Base-by-base conservation (phyloP, 2,797 vertebrate species). In the Moxostoma hubbsi region DNA sequence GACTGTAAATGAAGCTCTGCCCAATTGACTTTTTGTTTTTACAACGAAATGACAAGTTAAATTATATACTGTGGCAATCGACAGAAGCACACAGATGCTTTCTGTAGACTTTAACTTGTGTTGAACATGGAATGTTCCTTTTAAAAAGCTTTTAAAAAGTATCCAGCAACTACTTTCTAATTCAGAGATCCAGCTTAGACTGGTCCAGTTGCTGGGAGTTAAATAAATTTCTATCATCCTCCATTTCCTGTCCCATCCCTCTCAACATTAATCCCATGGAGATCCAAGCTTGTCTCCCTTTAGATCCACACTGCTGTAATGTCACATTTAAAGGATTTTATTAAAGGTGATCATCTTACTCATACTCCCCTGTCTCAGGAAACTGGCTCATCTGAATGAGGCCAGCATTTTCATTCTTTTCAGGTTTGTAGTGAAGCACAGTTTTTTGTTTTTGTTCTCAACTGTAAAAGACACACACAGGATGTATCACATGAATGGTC, bases 221-320 rank as follows among this genome's bases (percentile, higher is more conserved):
- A 51, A 75, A 73, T 8, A 9, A 9, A 16, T 47, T 43, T 66
- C 51, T 51, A 9, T 47, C 7, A 18, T 11, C 57, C 15, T 50
- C 13, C 49, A 9, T 36, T 36, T 36, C 36, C 12, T 13, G 9
- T 54, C 63, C 11, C 13, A 46, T 46, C 10, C 64, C 11, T 51
- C 55, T 62, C 4, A 24, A 77, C 75, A 62, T 77, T 67, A 82
- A 50, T 54, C 80, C 45, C 53, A 18, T 73, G 45, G 63, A 76
- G 73, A 64, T n/a, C 16, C 46, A 9, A 13, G 61, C 59, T 53
- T 62, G 7, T 16, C 24, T 71, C 68, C 67, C 65, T 43, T 70
- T 64, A 69, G 49, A 53, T 50, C 71, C 58, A 18, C 18, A 36
- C 45, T 58, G 18, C 51, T 51, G 46, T 62, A 74, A 64, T n/a